Percentiles rank a stretch among this genome's conserved stretches.
Evolutionary conservation across 2,113 vertebrate genomes (phyloP).

Genomic region (Hippocampus barbouri): DNA sequence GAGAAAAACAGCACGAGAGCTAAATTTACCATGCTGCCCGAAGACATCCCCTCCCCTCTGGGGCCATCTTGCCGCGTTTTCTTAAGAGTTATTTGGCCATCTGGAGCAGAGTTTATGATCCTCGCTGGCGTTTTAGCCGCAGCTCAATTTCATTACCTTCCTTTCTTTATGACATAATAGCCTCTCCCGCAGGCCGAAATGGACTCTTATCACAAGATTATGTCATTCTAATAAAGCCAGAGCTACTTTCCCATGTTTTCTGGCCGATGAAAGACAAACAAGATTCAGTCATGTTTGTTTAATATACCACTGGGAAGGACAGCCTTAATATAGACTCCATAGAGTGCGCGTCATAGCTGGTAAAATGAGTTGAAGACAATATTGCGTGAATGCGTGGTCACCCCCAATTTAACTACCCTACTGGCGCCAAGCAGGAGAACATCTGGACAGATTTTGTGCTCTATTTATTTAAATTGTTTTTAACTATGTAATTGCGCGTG

Average conservation of each 20-base stretch:
- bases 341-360: neutral
- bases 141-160: slow-evolving; percentile 55
- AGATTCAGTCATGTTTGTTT: slow-evolving; percentile 28
- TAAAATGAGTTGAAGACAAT: neutral
- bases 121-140: slow-evolving; percentile 49
- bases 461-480: slow-evolving; percentile 26
- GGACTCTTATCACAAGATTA: slow-evolving; percentile 54
- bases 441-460: slow-evolving; percentile 35
- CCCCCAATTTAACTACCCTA: slow-evolving; percentile 16
- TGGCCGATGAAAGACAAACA: slow-evolving; percentile 30
- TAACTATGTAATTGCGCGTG: neutral
- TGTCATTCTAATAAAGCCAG: slow-evolving; percentile 50
- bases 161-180: slow-evolving; percentile 56
- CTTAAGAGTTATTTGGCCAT: slow-evolving; percentile 34
- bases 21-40: slow-evolving; percentile 12
- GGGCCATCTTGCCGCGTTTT: slow-evolving; percentile 30
- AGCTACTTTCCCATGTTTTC: slow-evolving; percentile 27
- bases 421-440: slow-evolving; percentile 26
- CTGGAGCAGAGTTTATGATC: slow-evolving; percentile 48
- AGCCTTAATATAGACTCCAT: slow-evolving; percentile 33
- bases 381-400: neutral
- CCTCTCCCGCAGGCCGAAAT: slow-evolving; percentile 27
- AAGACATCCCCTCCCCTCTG: slow-evolving; percentile 20
- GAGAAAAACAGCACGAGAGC: neutral
- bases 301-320: slow-evolving; percentile 16